phyloP scores from a whole-genome alignment of 2,888 invertebrate species.

The Automeris io region DNA sequence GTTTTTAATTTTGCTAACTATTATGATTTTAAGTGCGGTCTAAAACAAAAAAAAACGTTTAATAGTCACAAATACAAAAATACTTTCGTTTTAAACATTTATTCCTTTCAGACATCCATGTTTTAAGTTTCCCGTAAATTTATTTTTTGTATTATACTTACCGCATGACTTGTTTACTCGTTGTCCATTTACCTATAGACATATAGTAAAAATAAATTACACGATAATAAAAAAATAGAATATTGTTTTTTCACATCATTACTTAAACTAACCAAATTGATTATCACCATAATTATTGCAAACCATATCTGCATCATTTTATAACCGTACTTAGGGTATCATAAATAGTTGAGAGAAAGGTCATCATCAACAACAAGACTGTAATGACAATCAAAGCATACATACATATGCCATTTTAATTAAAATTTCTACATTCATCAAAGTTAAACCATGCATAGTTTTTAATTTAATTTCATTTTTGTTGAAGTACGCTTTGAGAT shows the following conservation, averaged over 20 bases:
- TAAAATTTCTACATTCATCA: conserved; percentile 29
- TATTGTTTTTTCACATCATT: background rate
- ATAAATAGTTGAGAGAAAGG: conserved; percentile 29
- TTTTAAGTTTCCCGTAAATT: background rate
- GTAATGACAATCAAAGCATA: conserved; percentile 37
- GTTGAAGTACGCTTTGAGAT: too few relatives aligned
- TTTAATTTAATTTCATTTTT: background rate
- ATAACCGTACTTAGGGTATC: conserved; percentile 33
- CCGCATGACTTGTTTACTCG: conserved; percentile 42
- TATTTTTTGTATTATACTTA: conserved; percentile 23
- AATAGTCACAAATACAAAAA: too few relatives aligned
- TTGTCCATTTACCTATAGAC: conserved; percentile 31
- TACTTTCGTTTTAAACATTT: too few relatives aligned
- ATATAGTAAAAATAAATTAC: background rate
- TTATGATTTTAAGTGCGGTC: too few relatives aligned
- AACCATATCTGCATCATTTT: conserved; percentile 51
- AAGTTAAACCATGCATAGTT: conserved; percentile 27
- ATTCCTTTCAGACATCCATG: background rate
- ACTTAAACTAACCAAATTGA: conserved; percentile 38
- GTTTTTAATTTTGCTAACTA: too few relatives aligned
- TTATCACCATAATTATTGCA: conserved; percentile 33
- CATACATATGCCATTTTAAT: conserved; percentile 35
- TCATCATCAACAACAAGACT: conserved; percentile 31
- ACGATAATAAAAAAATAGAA: background rate
- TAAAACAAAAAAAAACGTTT: too few relatives aligned